Evolutionary conservation across 1,140 invertebrate genomes (phyloP), one percentile per base, ranked within the genome.

Genomic region (Solen grandis): DNA sequence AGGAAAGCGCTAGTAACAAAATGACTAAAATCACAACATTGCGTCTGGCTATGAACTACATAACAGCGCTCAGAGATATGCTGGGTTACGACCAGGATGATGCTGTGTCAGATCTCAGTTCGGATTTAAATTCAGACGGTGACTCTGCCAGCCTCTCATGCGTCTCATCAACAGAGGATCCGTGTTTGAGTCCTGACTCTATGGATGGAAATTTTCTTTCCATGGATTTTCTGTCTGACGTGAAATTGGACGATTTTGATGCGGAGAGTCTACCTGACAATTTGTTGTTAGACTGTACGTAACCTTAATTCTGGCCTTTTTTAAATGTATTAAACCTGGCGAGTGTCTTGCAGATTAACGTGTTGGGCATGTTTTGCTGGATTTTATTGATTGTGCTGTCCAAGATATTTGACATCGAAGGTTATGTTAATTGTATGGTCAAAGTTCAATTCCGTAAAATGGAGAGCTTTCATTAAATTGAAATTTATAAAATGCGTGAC

Each of bases 11-110:
- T 5, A 65, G 75, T 22, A 95, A 96, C 88, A 97, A 97, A 92
- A 91, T 97, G 66, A 97, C 96, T 36, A 97, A 97, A 93, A 97
- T 97, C 83, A 96, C 96, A 5, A 97, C 96, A 2, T 92, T 97
- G n/a, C 91, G 96, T 13, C 91, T 97, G 63, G 96, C 96, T 1
- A 96, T 97, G 94, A 95, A 96, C 87, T 98, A 98, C 90, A 98
- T 98, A 72, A 93, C 95, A 25, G 95, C 94, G 2, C 90, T 95
- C 5, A 91, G 93, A 55, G 87, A 92, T 35, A 92, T 94, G 29
- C 88, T 94, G 10, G 88, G 90, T 31, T 60, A 80, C 14, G 68
- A 54, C 25, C 25, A 3, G 19, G 68, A 72, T 1, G 69, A 72
- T 25, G 33, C 35, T 19, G 29, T n/a, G 14, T 80, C 68, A 2